These are phyloP conservation scores for Tylochromis polylepis DNA, from an alignment of 2,113 vertebrate species.

Conservation along the genomic window DNA sequence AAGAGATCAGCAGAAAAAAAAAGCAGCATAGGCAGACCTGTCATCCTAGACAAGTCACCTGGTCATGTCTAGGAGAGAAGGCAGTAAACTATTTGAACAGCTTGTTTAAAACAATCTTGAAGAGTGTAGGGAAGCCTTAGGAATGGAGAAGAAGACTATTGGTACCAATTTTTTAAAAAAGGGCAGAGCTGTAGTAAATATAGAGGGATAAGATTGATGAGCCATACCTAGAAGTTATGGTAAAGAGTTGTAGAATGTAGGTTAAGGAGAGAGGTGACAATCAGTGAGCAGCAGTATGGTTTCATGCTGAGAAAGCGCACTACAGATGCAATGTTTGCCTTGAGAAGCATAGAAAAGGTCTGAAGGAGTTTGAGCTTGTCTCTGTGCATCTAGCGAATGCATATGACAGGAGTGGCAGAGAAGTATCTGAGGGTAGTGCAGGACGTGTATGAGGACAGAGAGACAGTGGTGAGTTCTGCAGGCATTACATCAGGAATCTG, in stretches of 20 bases:
- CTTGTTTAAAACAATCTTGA: neutral
- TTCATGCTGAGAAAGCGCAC: neutral
- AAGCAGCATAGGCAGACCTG: neutral
- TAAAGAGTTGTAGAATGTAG: neutral
- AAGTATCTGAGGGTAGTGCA: too few relatives aligned
- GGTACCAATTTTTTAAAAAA: neutral
- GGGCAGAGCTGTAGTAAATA: neutral
- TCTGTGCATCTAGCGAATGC: neutral
- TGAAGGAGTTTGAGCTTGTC: neutral
- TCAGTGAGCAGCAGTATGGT: neutral
- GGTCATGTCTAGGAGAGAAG: accelerated
- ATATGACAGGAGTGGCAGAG: too few relatives aligned
- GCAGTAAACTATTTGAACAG: neutral
- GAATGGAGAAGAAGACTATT: neutral
- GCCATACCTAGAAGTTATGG: neutral
- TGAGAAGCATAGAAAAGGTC: neutral
- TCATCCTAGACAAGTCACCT: accelerated
- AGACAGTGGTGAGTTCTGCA: neutral
- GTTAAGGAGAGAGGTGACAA: neutral
- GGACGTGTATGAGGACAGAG: neutral
- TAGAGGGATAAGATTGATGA: neutral
- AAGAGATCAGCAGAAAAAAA: accelerated
- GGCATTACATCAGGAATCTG: neutral
- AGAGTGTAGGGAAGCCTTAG: neutral
- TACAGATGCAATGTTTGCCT: neutral